Conservation (phyloP, 2,797 vertebrate species). For the Acrossocheilus wenchowensis region DNA sequence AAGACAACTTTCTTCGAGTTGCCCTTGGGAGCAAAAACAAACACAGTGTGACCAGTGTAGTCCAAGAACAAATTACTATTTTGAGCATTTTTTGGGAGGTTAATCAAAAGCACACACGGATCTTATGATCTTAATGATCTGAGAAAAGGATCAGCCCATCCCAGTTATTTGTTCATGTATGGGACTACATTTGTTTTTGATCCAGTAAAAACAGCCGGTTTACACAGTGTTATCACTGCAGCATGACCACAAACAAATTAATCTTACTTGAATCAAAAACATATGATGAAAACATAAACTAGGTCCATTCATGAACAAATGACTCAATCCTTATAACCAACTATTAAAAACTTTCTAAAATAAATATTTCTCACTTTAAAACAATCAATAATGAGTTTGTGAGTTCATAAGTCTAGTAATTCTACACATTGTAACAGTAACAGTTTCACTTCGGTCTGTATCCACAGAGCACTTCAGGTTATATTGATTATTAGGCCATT, state of each 20-base stretch:
- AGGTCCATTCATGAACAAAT: background rate
- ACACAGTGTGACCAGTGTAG: background rate
- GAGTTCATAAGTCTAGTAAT: too few species aligned
- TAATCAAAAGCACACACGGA: background rate
- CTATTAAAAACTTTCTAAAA: too few species aligned
- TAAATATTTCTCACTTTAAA: too few species aligned
- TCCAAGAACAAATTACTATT: background rate
- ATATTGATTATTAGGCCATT: too few species aligned
- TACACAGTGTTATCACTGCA: background rate
- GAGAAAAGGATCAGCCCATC: slow-evolving; percentile 1
- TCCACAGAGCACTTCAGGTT: too few species aligned
- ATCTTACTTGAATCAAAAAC: background rate
- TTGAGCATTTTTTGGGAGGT: background rate
- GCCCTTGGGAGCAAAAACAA: background rate
- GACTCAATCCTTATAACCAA: background rate
- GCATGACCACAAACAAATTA: background rate
- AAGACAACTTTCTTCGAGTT: background rate
- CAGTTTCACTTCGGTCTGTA: too few species aligned
- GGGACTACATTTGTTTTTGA: background rate
- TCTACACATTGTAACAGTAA: too few species aligned
- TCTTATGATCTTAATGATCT: background rate
- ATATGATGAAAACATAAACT: background rate
- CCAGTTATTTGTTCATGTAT: background rate
- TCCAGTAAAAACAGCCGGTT: background rate
- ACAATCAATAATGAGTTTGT: too few species aligned